Percentiles rank a stretch among this genome's conserved stretches.
Evolutionary conservation across 35 echinoderm and acorn worm genomes (phyloP).

Genomic region (Acanthaster planci): DNA sequence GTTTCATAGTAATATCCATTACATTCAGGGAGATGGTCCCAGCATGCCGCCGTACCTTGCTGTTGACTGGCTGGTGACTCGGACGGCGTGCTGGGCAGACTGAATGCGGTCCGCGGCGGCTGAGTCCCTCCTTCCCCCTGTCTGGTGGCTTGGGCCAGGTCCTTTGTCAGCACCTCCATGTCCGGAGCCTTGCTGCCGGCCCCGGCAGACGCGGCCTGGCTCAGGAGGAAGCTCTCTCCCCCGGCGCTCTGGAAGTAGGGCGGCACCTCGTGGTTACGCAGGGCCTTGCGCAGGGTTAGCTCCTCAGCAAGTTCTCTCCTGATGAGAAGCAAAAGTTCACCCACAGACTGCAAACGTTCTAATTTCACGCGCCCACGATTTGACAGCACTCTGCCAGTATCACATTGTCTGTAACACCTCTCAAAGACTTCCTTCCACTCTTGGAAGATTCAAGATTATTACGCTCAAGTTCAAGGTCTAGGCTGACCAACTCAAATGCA

Average conservation of each 20-base stretch:
- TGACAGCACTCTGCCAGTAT: too few relatives aligned
- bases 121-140: constrained; percentile 56
- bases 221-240: constrained; percentile 68
- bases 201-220: constrained; percentile 2
- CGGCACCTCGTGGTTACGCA: constrained; percentile 73
- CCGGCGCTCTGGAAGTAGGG: constrained; percentile 82
- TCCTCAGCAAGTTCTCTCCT: constrained; percentile 75
- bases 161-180: constrained; percentile 81
- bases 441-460: too few relatives aligned
- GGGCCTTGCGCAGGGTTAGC: constrained; percentile 63
- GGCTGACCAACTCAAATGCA: too few relatives aligned
- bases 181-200: constrained; percentile 53
- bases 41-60: not conserved
- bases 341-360: too few relatives aligned
- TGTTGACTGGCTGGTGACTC: constrained; percentile 41
- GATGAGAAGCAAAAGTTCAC: too few relatives aligned
- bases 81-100: constrained; percentile 80
- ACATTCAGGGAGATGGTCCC: too few relatives aligned
- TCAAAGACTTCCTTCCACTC: too few relatives aligned
- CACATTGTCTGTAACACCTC: too few relatives aligned
- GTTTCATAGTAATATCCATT: too few relatives aligned
- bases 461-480: too few relatives aligned
- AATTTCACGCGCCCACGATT: too few relatives aligned
- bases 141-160: constrained; percentile 64
- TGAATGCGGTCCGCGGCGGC: constrained; percentile 39